Percentiles rank a stretch among this genome's conserved stretches.
phyloP scores from a whole-genome alignment of 2,113 vertebrate genomes.

The Serinus canaria region DNA sequence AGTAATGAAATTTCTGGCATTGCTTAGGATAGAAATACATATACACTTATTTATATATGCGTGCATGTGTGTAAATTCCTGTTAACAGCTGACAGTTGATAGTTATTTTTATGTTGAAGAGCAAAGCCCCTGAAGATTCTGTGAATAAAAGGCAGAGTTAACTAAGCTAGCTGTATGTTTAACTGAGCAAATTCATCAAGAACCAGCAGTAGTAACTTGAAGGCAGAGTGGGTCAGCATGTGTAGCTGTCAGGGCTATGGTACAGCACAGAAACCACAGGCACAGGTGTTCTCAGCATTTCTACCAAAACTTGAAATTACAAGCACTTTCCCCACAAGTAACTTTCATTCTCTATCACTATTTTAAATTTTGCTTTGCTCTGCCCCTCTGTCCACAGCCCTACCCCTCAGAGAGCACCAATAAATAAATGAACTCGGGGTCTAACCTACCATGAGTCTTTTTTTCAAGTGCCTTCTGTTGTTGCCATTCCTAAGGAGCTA shows the following conservation, averaged over 20 bases:
- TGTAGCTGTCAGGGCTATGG: background rate
- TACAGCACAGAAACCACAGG: background rate
- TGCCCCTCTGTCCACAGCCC: background rate
- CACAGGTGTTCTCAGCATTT: background rate
- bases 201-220: background rate
- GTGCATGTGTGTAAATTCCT: background rate
- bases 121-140: background rate
- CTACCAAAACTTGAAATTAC: background rate
- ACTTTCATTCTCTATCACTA: background rate
- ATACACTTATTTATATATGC: background rate
- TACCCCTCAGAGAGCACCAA: background rate
- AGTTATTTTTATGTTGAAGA: background rate
- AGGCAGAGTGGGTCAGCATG: background rate
- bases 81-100: background rate
- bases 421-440: background rate
- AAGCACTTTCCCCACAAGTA: background rate
- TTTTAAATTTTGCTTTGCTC: background rate
- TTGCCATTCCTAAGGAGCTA: background rate
- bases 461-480: background rate
- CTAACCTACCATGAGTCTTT: background rate
- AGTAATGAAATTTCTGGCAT: background rate
- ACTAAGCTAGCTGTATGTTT: background rate
- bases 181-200: background rate
- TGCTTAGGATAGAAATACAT: background rate
- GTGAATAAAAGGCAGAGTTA: background rate